A percentile compares a stretch with the other conserved stretches of the same genome.
phyloP scores from a whole-genome alignment of 2,888 invertebrate species.

The Thera britannica region DNA sequence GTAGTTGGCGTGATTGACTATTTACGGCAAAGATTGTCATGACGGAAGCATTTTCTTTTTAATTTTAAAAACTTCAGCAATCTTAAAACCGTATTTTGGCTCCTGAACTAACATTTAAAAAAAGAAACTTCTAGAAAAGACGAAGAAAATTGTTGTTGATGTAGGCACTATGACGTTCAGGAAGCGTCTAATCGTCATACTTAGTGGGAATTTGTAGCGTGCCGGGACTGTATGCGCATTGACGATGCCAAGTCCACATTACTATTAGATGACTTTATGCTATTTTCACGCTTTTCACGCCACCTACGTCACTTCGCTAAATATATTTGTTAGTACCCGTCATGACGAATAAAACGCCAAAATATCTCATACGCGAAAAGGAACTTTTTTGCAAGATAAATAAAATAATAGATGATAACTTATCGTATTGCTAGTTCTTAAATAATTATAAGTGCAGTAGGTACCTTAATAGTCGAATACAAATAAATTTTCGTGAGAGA shows the following conservation, averaged over 20 bases:
- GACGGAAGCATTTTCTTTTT: too few species aligned
- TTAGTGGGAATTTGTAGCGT: not conserved
- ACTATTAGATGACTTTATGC: slow-evolving; percentile 56
- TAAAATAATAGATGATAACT: too few species aligned
- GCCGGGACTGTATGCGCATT: slow-evolving; percentile 40
- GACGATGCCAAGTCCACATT: slow-evolving; percentile 55
- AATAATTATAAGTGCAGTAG: too few species aligned
- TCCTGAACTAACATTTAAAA: too few species aligned
- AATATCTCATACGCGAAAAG: not conserved
- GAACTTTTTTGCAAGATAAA: not conserved
- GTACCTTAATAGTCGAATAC: too few species aligned
- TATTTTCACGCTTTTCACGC: slow-evolving; percentile 50
- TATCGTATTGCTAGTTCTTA: too few species aligned
- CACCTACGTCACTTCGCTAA: slow-evolving; percentile 55
- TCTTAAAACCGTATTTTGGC: too few species aligned
- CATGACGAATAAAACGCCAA: not conserved
- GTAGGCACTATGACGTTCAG: not conserved
- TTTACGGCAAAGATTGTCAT: too few species aligned
- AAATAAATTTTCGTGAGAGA: too few species aligned
- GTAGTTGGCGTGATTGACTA: too few species aligned
- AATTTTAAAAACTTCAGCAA: too few species aligned
- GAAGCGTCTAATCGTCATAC: not conserved
- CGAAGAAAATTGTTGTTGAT: not conserved
- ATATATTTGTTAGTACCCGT: not conserved
- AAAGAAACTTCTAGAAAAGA: too few species aligned